Base-by-base conservation (phyloP, 2,113 vertebrate genomes). In the Tragelaphus imberbis region DNA sequence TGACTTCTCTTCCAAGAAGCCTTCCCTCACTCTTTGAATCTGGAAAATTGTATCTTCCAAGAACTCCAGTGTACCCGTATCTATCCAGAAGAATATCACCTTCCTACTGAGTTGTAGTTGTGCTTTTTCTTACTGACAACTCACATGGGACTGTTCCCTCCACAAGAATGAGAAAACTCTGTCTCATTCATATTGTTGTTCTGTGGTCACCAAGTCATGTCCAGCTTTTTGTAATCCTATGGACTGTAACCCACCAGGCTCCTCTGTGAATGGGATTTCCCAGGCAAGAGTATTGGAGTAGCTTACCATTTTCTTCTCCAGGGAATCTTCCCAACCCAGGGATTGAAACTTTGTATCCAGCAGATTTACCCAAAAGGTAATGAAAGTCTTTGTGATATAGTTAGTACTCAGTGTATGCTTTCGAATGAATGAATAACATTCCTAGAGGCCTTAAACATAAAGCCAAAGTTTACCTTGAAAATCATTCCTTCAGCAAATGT, bases 31-130 rank as follows among this genome's bases (percentile, higher is more conserved):
- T 11, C 28, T 23, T 21, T 21, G 6, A 49, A 8, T 47, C 61
- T 84, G n/a, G 81, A 33, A 0, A 13, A 30, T 2, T 51, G 15
- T 84, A 21, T 36, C 86, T 49, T 68, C 16, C 11, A 13, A 23
- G 56, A 79, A 8, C 3, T 23, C 40, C 53, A 19, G 4, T 33
- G 7, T 9, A 25, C 10, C 28, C 1, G 3, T 8, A 7, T 6
- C 28, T 19, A 53, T 0, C 5, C 14, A 23, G 33, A 17, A 47
- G 11, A 63, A 11, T 16, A 16, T n/a, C 33, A 23, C 1, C 7
- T 7, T 36, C 13, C 25, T 5, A 10, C 28, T 75, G 79, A 51
- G 14, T 3, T 56, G 27, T 19, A 2, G 13, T n/a, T 12, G 13
- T 36, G 17, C 51, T 53, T 56, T 65, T 71, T 23, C 47, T 59